phyloP scores from a whole-genome alignment of 2,113 vertebrate genomes.

The Haliaeetus leucogaster region DNA sequence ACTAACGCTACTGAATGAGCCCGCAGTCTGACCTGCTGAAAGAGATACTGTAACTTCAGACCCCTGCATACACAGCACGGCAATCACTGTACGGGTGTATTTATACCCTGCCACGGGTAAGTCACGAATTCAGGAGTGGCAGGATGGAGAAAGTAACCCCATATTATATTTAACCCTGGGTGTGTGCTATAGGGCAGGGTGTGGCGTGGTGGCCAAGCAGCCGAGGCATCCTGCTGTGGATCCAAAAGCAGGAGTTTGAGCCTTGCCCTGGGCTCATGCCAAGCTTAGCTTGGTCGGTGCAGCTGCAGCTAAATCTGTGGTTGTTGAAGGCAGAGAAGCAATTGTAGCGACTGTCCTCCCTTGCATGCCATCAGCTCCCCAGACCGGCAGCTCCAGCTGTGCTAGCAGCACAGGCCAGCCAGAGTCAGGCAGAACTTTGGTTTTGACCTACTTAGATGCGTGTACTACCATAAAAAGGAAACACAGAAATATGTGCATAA shows the following conservation, averaged over 20 bases:
- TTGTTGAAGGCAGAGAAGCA: not conserved
- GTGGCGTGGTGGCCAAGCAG: conserved; percentile 14
- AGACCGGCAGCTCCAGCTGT: not conserved
- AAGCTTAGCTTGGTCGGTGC: not conserved
- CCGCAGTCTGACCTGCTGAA: not conserved
- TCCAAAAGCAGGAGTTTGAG: not conserved
- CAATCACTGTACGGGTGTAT: not conserved
- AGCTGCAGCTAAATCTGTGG: conserved; percentile 13
- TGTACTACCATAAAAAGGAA: not conserved
- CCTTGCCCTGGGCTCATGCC: not conserved
- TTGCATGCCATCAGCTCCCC: not conserved
- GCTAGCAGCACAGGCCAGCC: not conserved
- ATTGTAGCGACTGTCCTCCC: not conserved
- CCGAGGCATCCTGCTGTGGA: not conserved
- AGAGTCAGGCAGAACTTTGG: not conserved
- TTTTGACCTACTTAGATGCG: not conserved
- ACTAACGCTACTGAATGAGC: not conserved
- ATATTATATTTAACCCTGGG: conserved; percentile 23
- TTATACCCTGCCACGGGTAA: not conserved
- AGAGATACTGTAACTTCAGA: conserved; percentile 22
- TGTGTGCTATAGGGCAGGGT: conserved; percentile 20
- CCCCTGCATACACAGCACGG: accelerated
- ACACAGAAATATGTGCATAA: not conserved
- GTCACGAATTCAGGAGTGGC: not conserved
- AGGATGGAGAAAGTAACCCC: conserved; percentile 1